phyloP scores from a whole-genome alignment of 2,797 vertebrate species.

The Acanthiza pusilla region DNA sequence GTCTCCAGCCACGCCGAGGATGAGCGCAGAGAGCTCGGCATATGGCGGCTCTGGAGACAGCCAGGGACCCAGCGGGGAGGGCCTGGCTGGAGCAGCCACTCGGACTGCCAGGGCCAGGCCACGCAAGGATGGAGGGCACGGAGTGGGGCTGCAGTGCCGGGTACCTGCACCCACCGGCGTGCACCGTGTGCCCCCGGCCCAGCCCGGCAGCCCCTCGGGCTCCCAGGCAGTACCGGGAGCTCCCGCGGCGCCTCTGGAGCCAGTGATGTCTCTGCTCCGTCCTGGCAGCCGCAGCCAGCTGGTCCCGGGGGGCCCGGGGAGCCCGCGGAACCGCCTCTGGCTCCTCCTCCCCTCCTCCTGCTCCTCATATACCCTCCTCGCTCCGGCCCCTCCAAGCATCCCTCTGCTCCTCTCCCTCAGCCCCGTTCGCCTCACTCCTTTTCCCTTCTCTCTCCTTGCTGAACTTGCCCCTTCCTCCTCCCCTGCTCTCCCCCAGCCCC shows the following conservation, averaged over 20 bases:
- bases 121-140: neutral
- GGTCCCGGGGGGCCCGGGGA: neutral
- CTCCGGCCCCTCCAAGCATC: neutral
- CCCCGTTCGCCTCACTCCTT: neutral
- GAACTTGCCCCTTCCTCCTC: neutral
- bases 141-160: fast-evolving
- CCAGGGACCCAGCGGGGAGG: neutral
- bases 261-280: neutral
- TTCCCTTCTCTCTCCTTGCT: neutral
- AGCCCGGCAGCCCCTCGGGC: neutral
- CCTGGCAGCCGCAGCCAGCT: neutral
- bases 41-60: neutral
- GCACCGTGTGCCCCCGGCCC: fast-evolving
- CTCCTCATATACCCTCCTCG: constrained; percentile 10
- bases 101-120: neutral
- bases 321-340: constrained; percentile 42
- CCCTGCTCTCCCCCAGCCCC: neutral
- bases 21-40: neutral
- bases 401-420: neutral
- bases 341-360: constrained; percentile 46
- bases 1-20: neutral
- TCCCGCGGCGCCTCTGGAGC: neutral
- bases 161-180: neutral
- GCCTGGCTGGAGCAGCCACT: neutral
- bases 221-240: neutral